phyloP scores from a whole-genome alignment of 2,797 vertebrate genomes.

The Clarias fuscus region DNA sequence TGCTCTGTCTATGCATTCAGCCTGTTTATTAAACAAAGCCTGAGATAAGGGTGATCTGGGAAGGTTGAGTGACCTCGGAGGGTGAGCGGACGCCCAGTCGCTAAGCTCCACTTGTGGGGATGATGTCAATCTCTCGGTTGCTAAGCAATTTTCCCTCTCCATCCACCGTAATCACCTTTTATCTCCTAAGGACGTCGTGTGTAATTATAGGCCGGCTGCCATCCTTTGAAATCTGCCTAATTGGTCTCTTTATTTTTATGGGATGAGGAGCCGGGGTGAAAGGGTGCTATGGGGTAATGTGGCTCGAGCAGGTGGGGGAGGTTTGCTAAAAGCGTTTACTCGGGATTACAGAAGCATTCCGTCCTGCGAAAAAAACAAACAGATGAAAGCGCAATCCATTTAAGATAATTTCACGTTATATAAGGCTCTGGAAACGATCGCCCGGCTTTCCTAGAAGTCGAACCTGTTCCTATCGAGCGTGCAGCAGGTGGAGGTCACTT shows the following conservation, averaged over 20 bases:
- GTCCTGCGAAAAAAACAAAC: not conserved
- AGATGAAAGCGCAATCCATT: not conserved
- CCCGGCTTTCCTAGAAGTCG: slow-evolving; percentile 20
- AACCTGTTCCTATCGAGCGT: slow-evolving; percentile 56
- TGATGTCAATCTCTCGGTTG: slow-evolving; percentile 61
- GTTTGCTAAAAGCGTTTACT: slow-evolving; percentile 40
- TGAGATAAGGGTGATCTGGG: slow-evolving; percentile 41
- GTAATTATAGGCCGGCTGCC: slow-evolving; percentile 73
- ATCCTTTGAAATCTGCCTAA: slow-evolving; percentile 81
- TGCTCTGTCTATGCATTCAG: slow-evolving; percentile 22
- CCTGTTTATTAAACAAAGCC: slow-evolving; percentile 35
- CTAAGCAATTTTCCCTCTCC: slow-evolving; percentile 59
- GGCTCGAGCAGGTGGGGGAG: slow-evolving; percentile 64
- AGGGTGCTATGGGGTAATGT: slow-evolving; percentile 58
- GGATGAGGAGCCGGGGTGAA: slow-evolving; percentile 65
- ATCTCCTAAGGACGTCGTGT: slow-evolving; percentile 73
- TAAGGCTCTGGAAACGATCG: slow-evolving; percentile 33
- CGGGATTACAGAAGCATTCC: slow-evolving; percentile 37
- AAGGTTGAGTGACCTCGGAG: slow-evolving; percentile 48
- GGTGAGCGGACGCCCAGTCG: slow-evolving; percentile 40
- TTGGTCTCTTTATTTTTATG: slow-evolving; percentile 75
- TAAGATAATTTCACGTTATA: slow-evolving; percentile 11
- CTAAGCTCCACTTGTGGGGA: slow-evolving; percentile 48
- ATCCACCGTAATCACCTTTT: slow-evolving; percentile 69
- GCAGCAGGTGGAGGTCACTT: slow-evolving; percentile 65